A percentile compares a stretch with the other conserved stretches of the same genome.
These are phyloP conservation scores for Cotesia chilonis DNA, from an alignment of 1,140 invertebrate genomes.

Conservation along the genomic window DNA sequence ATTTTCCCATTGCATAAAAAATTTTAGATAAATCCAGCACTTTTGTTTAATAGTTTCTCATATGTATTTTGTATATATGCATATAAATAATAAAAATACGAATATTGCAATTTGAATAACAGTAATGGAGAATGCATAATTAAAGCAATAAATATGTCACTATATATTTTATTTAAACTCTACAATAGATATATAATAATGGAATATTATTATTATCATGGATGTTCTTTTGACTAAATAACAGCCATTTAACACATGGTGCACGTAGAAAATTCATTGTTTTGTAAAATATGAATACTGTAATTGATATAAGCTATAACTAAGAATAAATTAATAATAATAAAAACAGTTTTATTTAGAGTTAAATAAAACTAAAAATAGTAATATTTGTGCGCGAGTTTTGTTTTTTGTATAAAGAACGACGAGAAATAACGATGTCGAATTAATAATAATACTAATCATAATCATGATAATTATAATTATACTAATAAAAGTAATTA, in stretches of 20 bases:
- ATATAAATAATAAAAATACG: background rate
- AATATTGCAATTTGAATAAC: background rate
- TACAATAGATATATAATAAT: slow-evolving; percentile 1
- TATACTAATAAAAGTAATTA: background rate
- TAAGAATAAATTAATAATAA: slow-evolving; percentile 29
- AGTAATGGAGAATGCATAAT: background rate
- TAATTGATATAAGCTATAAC: slow-evolving; percentile 1
- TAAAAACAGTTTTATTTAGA: slow-evolving; percentile 34
- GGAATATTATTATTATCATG: slow-evolving; percentile 14
- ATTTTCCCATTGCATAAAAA: background rate
- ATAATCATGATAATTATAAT: background rate
- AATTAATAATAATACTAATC: background rate
- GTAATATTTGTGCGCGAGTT: slow-evolving; percentile 29
- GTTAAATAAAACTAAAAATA: slow-evolving; percentile 23
- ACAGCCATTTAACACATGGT: slow-evolving; percentile 4
- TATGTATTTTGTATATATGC: slow-evolving; percentile 7
- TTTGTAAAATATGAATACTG: slow-evolving; percentile 38
- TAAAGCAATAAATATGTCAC: no score
- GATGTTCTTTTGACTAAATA: background rate
- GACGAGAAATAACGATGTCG: slow-evolving; percentile 36
- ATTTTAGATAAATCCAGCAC: background rate
- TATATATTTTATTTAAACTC: no score
- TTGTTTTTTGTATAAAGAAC: slow-evolving; percentile 55
- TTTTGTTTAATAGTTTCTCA: slow-evolving; percentile 10
- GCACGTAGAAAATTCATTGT: slow-evolving; percentile 20